These are phyloP conservation scores for Pseudochirops corinnae DNA, from an alignment of 2,797 vertebrate species.

Conservation along the genomic window DNA sequence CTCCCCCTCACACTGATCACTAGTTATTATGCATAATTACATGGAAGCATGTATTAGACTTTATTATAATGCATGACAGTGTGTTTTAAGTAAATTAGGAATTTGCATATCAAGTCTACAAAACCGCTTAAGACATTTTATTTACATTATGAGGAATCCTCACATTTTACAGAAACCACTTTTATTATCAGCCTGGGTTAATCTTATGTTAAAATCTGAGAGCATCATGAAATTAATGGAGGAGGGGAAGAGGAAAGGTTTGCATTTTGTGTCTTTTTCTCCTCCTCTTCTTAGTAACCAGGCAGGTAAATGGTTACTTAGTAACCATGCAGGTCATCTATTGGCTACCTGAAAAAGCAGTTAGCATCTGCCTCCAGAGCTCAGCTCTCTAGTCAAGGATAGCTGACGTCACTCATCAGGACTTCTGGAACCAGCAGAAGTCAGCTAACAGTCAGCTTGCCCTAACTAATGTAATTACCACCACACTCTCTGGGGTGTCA, in stretches of 20 bases:
- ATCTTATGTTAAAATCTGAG: constrained; percentile 72
- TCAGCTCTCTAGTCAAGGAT: background rate
- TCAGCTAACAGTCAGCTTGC: constrained; percentile 35
- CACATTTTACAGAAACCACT: constrained; percentile 58
- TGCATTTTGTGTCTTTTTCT: background rate
- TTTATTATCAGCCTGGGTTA: constrained; percentile 68
- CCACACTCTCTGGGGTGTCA: constrained; percentile 2
- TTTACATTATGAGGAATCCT: constrained; percentile 73
- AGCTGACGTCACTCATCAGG: background rate
- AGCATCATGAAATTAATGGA: constrained; percentile 74
- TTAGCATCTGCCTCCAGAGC: constrained; percentile 62
- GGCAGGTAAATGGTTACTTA: constrained; percentile 78
- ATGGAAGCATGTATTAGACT: constrained; percentile 82
- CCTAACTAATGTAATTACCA: constrained; percentile 17
- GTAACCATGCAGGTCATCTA: constrained; percentile 77
- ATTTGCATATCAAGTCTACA: constrained; percentile 83
- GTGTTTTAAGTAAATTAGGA: constrained; percentile 84
- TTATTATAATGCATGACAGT: constrained; percentile 81
- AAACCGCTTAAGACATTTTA: constrained; percentile 81
- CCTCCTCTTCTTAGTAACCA: constrained; percentile 59
- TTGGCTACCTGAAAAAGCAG: constrained; percentile 70
- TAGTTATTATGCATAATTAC: constrained; percentile 86
- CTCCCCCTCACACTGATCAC: constrained; percentile 76
- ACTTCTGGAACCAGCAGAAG: constrained; percentile 14
- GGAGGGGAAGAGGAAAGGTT: background rate